A percentile compares a stretch with the other conserved stretches of the same genome.
Conservation (phyloP, 2,113 vertebrate species). For the Forbesichthys agassizii region DNA sequence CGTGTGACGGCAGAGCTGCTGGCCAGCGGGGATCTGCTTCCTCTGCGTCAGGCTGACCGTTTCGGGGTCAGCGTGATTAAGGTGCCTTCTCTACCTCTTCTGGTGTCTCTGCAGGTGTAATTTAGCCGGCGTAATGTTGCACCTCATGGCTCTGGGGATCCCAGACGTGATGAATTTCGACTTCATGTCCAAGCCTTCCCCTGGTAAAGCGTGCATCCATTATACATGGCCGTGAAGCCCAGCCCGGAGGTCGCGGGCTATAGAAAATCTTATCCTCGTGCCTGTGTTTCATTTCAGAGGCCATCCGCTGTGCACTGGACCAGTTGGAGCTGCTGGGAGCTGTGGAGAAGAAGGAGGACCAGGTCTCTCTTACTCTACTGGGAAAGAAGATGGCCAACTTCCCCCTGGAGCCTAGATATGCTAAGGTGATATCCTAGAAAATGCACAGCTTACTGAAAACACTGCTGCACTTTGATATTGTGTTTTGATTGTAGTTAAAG, state of each 20-base stretch:
- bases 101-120: constrained; percentile 83
- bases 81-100: not conserved
- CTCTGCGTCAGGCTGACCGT: not conserved
- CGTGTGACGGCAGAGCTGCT: not conserved
- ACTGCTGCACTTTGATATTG: no score
- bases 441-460: no score
- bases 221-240: not conserved
- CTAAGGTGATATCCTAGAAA: constrained; percentile 79
- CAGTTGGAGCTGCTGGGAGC: constrained; percentile 91
- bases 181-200: constrained; percentile 95
- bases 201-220: constrained; percentile 78
- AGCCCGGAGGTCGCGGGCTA: accelerated
- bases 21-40: not conserved
- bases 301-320: constrained; percentile 84
- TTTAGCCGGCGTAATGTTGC: constrained; percentile 88
- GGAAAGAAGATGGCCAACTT: constrained; percentile 96
- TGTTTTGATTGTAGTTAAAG: no score
- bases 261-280: not conserved
- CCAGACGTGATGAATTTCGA: constrained; percentile 93
- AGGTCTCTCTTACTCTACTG: constrained; percentile 82
- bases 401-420: constrained; percentile 91
- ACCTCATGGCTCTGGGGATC: constrained; percentile 90
- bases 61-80: constrained; percentile 34
- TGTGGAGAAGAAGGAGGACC: constrained; percentile 82
- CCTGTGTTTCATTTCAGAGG: constrained; percentile 74